A percentile compares a stretch with the other conserved stretches of the same genome.
phyloP scores from a whole-genome alignment of 1,140 invertebrate species.

The Drosophila watanabei region DNA sequence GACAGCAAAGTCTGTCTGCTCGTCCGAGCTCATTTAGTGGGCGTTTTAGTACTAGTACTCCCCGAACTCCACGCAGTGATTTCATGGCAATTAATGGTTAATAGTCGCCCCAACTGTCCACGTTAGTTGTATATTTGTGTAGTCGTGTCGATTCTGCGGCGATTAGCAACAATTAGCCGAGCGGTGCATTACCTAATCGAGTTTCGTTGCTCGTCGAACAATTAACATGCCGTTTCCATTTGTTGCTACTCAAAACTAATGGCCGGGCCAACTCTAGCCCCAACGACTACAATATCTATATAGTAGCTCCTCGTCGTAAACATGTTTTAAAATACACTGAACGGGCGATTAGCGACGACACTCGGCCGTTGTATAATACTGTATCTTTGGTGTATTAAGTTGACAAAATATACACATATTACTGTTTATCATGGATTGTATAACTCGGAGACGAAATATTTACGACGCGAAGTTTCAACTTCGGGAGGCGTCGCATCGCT shows the following conservation, averaged over 20 bases:
- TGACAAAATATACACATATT: conserved; percentile 41
- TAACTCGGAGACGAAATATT: conserved; percentile 66
- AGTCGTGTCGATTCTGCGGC: conserved; percentile 73
- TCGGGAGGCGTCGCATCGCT: conserved; percentile 48
- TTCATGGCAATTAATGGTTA: conserved; percentile 74
- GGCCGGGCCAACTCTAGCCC: conserved; percentile 46
- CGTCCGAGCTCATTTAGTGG: conserved; percentile 54
- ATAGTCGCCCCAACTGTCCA: conserved; percentile 26
- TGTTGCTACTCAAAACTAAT: conserved; percentile 66
- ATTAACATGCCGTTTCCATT: conserved; percentile 77
- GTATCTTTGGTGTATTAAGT: conserved; percentile 29
- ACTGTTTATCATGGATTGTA: conserved; percentile 70
- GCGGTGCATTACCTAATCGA: conserved; percentile 76
- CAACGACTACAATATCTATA: conserved; percentile 6
- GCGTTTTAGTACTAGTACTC: conserved; percentile 52
- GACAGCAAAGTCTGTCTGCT: not conserved
- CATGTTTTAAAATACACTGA: conserved; percentile 63
- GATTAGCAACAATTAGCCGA: conserved; percentile 79
- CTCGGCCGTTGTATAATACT: conserved; percentile 43
- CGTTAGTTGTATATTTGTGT: conserved; percentile 31
- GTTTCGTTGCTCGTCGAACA: conserved; percentile 50
- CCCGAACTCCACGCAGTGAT: conserved; percentile 42
- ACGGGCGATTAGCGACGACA: conserved; percentile 50
- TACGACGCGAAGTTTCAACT: conserved; percentile 41
- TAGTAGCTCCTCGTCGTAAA: conserved; percentile 41